Evolutionary conservation across 2,797 vertebrate species (phyloP).

Genomic region (Peromyscus melanophrys): DNA sequence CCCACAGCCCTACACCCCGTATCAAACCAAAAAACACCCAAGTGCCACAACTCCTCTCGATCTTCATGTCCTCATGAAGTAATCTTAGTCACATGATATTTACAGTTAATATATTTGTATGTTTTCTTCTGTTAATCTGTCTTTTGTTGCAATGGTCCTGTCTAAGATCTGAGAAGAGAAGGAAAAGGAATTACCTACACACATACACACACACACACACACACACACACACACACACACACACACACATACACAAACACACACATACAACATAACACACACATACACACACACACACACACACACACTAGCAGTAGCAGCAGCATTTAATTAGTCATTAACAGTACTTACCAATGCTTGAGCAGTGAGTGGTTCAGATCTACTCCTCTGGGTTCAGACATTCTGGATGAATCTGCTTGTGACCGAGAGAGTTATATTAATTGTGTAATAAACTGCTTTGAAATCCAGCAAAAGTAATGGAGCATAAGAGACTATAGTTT

Average conservation of each 20-base stretch:
- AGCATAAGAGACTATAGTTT: background rate
- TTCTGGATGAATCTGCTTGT: slow-evolving; percentile 25
- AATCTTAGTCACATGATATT: background rate
- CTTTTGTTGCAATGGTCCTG: background rate
- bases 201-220: background rate
- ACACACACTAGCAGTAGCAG: background rate
- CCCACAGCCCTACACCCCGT: background rate
- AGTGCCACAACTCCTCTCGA: background rate
- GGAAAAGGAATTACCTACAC: background rate
- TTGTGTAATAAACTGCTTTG: slow-evolving; percentile 40
- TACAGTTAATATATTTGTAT: background rate
- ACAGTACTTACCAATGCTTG: background rate
- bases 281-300: background rate
- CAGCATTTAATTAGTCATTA: slow-evolving; percentile 28
- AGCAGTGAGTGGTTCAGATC: background rate
- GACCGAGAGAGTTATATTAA: background rate
- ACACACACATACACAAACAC: background rate
- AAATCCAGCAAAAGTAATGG: background rate
- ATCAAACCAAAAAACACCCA: background rate
- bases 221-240: background rate
- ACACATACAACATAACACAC: background rate
- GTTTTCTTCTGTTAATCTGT: background rate
- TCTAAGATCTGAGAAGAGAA: background rate
- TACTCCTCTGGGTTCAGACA: background rate
- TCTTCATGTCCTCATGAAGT: background rate